Evolutionary conservation across 2,113 vertebrate genomes (phyloP).

Genomic region (Panthera uncia): DNA sequence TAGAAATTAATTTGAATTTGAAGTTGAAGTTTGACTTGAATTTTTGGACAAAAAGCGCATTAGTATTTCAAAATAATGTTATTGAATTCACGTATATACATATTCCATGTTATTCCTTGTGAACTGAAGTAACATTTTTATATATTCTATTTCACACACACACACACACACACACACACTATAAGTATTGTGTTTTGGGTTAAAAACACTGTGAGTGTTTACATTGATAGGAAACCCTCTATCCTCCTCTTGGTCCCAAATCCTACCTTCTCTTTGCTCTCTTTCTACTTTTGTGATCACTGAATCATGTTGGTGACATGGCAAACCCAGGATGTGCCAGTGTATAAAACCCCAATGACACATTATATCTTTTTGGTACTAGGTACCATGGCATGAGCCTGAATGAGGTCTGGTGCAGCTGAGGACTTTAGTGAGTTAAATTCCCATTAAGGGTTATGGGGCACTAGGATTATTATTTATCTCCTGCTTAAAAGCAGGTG

Average conservation of each 20-base stretch:
- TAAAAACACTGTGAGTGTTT: neutral
- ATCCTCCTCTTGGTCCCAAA: neutral
- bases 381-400: neutral
- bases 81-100: neutral
- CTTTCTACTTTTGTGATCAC: neutral
- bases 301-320: neutral
- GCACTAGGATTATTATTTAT: neutral
- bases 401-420: neutral
- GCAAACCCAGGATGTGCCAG: neutral
- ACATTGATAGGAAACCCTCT: neutral
- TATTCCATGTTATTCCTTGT: neutral
- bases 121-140: neutral
- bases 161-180: neutral
- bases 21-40: neutral
- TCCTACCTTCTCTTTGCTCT: rapidly evolving
- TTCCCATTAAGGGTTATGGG: neutral
- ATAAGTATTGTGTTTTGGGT: neutral
- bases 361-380: neutral
- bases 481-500: neutral
- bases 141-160: neutral
- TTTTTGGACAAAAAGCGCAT: neutral
- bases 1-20: neutral
- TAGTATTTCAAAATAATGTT: neutral
- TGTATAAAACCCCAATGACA: neutral
- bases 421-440: neutral